Conservation (phyloP, 2,797 vertebrate species). For the Geotrypetes seraphini region DNA sequence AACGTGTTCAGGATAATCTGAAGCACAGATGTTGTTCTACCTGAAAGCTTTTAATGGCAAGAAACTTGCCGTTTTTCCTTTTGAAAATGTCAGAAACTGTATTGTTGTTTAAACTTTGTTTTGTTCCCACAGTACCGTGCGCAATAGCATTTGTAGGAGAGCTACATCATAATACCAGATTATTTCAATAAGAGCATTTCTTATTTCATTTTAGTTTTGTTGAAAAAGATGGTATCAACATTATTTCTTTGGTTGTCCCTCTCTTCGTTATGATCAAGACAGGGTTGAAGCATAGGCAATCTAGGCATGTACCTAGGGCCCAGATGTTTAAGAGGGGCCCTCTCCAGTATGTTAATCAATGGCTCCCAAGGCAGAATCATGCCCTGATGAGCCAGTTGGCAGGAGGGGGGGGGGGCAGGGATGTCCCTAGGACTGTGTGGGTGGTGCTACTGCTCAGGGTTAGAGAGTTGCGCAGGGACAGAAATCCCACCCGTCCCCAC, state of each 20-base stretch:
- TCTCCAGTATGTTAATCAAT: too few relatives aligned
- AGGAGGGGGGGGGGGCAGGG: too few relatives aligned
- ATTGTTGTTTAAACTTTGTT: conserved; percentile 47
- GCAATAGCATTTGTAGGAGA: conserved; percentile 17
- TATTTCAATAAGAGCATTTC: background rate
- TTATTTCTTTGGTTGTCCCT: background rate
- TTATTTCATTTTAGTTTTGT: background rate
- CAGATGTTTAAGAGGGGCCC: too few relatives aligned
- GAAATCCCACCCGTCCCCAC: too few relatives aligned
- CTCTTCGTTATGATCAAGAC: background rate
- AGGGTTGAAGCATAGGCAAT: too few relatives aligned
- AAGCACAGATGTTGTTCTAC: conserved; percentile 55
- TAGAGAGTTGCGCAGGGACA: too few relatives aligned
- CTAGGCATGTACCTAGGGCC: too few relatives aligned
- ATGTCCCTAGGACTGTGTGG: too few relatives aligned
- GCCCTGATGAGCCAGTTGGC: too few relatives aligned
- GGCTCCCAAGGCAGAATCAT: too few relatives aligned
- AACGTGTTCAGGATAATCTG: conserved; percentile 57
- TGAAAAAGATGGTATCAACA: background rate
- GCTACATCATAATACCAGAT: conserved; percentile 22
- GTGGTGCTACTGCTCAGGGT: too few relatives aligned
- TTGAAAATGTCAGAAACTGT: conserved; percentile 39
- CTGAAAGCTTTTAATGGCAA: conserved; percentile 49
- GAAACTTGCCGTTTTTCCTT: conserved; percentile 38
- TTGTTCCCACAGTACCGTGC: conserved; percentile 36